Evolutionary conservation across 2,797 vertebrate genomes (phyloP).

Genomic region (Phataginus tricuspis): DNA sequence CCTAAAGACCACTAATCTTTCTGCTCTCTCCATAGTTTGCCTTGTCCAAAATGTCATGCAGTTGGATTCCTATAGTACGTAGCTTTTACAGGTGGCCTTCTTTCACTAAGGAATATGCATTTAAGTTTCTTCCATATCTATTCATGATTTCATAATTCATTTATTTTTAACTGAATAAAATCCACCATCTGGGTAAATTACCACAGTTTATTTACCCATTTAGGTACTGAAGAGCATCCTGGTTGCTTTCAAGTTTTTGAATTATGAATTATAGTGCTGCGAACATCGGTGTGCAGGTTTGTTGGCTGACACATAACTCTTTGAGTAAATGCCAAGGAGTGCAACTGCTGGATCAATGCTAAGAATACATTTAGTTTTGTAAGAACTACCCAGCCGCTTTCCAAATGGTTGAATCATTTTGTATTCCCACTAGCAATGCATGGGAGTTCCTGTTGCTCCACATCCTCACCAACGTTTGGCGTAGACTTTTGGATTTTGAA

Average conservation of each 20-base stretch:
- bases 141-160: background rate
- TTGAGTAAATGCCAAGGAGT: background rate
- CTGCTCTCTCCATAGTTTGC: background rate
- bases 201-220: background rate
- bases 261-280: background rate
- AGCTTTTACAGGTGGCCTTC: background rate
- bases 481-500: background rate
- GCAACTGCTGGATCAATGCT: background rate
- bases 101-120: background rate
- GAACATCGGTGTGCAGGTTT: background rate
- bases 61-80: background rate
- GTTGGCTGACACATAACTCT: background rate
- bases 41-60: background rate
- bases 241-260: background rate
- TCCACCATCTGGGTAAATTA: background rate
- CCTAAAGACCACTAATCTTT: background rate
- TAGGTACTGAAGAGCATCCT: background rate
- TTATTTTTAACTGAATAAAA: slow-evolving; percentile 22
- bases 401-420: background rate
- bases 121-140: background rate
- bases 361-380: background rate
- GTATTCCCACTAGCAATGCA: background rate
- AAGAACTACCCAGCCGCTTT: background rate
- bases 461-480: background rate
- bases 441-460: background rate